Base-by-base conservation (phyloP, 1,140 invertebrate species). In the Uloborus diversus region DNA sequence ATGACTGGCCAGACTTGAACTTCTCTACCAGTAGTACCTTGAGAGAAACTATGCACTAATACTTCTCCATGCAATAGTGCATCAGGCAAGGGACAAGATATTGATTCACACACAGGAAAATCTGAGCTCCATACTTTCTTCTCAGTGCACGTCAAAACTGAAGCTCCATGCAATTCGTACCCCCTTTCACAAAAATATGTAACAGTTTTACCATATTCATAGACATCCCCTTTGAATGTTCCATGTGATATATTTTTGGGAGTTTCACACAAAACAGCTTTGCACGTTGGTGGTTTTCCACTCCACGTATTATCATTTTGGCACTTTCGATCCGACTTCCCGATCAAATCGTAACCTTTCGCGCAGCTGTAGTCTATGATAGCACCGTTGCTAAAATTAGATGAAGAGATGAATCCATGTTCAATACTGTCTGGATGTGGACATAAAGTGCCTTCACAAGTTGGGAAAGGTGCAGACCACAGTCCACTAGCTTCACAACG, bases 381-480 rank as follows among this genome's bases (percentile, higher is more conserved):
- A 23, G 76, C 53, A 17, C 81, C 76, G 57, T 79, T 81, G 25
- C 33, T 69, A 17, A 70, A 79, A 37, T 82, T 33, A 5, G 81
- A 33, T 4, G 76, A 33, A 49, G 61, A 56, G 37, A 79, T 28
- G 4, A 53, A 51, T 17, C 81, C 78, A 70, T 82, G 42, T 37
- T 65, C 53, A 2, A 82, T 62, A 13, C 65, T 32, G 13, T 37
- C 32, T 35, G 76, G 76, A 59, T 56, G 66, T 42, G 76, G 81
- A 32, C 81, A 82, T 11, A 47, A 14, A n/a, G 49, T 79, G 5
- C 81, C 78, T 57, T 79, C 59, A 66, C 95, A 96, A 53, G 90
- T 90, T 2, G 94, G 94, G 7, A 94, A 90, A 2, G 85, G 83
- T n/a, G 91, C 93, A 57, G 91, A 92, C 94, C 94, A 97, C 82